Evolutionary conservation across 2,888 invertebrate species (phyloP), one percentile per base, ranked within the genome.

Genomic region (Azorinus chamasolen): DNA sequence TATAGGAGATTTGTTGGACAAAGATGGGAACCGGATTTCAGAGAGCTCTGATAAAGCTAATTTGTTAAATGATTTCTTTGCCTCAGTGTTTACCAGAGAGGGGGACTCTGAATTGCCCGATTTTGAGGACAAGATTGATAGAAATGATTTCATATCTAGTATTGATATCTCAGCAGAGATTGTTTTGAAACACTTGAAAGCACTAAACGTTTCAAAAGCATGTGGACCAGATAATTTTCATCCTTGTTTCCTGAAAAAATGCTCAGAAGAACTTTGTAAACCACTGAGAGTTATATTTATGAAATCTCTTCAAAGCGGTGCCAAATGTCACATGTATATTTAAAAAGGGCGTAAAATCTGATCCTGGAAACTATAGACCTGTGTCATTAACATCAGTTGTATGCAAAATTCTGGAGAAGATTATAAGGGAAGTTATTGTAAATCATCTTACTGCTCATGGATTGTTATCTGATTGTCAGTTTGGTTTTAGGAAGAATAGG

Each of bases 351-450:
- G 18, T 14, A 8, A 64, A 64, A 22, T 12, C 39, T 45, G 51
- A 64, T n/a, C 54, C 54, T 12, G 64, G 54, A 41, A 64, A 64
- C 22, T 64, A 64, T 27, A 24, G 64, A 22, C 51, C 63, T 16
- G 41, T 63, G 16, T 51, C 51, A 20, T 39, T 63, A 16, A 63
- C 62, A 2, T 62, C 62, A 16, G 48, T 48, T 8, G 18, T 50
- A 3, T 48, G 48, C 20, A 62, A 62, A 62, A 10, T 53, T 37
- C 22, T 53, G n/a, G 53, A 53, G 20, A 39, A 53, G 43, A 10
- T 27, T 27, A 20, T 63, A 5, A 51, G 63, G 41, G 63, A 63
- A 24, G 53, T 6, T 32, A 50, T 62, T 16, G 51, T 62, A 16
- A 27, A 27, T 10, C 62, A 62, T 20, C 14, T 51, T 8, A 16